phyloP scores from a whole-genome alignment of 1,140 invertebrate species.

The Onthophagus taurus region DNA sequence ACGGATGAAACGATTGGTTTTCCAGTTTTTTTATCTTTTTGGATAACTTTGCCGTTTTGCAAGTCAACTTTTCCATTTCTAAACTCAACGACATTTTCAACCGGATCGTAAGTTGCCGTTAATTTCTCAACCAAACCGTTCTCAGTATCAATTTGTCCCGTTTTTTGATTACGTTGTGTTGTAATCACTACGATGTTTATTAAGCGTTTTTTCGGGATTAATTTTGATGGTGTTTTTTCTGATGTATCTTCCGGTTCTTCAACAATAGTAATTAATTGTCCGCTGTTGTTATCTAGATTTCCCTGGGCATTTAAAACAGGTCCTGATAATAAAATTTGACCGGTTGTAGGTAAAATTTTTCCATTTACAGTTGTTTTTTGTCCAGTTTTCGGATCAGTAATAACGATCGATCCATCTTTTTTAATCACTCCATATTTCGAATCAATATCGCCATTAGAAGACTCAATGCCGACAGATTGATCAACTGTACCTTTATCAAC shows the following conservation, averaged over 20 bases:
- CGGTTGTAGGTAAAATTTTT: slow-evolving; percentile 49
- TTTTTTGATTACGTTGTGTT: slow-evolving; percentile 47
- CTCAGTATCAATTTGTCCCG: slow-evolving; percentile 44
- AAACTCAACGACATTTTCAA: slow-evolving; percentile 46
- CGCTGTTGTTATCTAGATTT: slow-evolving; percentile 28
- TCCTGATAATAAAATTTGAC: slow-evolving; percentile 53
- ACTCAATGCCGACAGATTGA: slow-evolving; percentile 43
- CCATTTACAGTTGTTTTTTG: slow-evolving; percentile 44
- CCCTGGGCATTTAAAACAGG: slow-evolving; percentile 39
- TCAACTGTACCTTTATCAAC: slow-evolving; percentile 45
- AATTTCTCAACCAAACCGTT: slow-evolving; percentile 47
- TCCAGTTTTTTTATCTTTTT: slow-evolving; percentile 45
- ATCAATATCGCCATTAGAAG: slow-evolving; percentile 45
- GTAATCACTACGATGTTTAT: slow-evolving; percentile 45
- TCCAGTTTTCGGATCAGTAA: slow-evolving; percentile 42
- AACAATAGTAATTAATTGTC: slow-evolving; percentile 32
- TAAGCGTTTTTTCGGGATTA: slow-evolving; percentile 33
- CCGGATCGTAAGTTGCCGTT: slow-evolving; percentile 45
- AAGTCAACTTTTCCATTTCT: slow-evolving; percentile 51
- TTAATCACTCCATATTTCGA: slow-evolving; percentile 49
- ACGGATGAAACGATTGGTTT: slow-evolving; percentile 49
- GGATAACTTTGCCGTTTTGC: slow-evolving; percentile 43
- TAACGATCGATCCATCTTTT: slow-evolving; percentile 42
- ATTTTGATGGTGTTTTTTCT: slow-evolving; percentile 46
- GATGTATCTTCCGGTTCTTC: slow-evolving; percentile 41